Base-by-base conservation (phyloP, 2,888 invertebrate genomes). In the Agrilus biguttatus region DNA sequence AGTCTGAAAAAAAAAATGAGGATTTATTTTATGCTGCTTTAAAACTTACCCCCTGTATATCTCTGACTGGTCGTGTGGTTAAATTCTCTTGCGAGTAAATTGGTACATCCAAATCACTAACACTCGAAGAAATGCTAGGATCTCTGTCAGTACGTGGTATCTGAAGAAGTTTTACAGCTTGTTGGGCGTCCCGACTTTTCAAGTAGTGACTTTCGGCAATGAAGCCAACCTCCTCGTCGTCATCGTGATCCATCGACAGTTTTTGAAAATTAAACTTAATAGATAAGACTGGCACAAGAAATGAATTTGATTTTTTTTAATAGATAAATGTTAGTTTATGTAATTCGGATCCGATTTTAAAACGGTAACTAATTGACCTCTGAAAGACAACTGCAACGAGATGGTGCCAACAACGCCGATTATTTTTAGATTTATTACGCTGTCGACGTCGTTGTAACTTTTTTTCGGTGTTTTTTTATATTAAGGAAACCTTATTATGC, bases 41-140 rank as follows among this genome's bases (percentile, higher is more conserved):
- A 3, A 10, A 38, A 56, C 62, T 60, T 53, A 63, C 63, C 52
- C 55, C 56, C 14, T 48, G 48, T 4, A 53, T 49, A 35, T 53
- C 51, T 42, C 53, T 53, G 28, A 53, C 52, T 5, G 53, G 49
- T 19, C 53, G 54, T 8, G 57, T 62, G 2, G 60, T 59, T 34
- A 64, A 49, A 49, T 58, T 61, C 45, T 63, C 63, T 21, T 59
- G 58, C 5, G 62, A 60, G 51, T 74, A 74, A 49, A 74, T 74
- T n/a, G 73, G 73, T 36, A 70, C 70, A 49, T 74, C 73, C 56
- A 73, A 59, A 54, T 74, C 73, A 52, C 69, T 73, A 47, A 73
- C 66, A 52, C 67, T 71, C 49, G 73, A 73, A 21, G 73, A 72
- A 49, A 73, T 67, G 51, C 72, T 72, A 3, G 66, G 60, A 36